Percentiles rank a stretch among this genome's conserved stretches.
phyloP scores from a whole-genome alignment of 1,140 invertebrate genomes.

The Sinonovacula constricta region DNA sequence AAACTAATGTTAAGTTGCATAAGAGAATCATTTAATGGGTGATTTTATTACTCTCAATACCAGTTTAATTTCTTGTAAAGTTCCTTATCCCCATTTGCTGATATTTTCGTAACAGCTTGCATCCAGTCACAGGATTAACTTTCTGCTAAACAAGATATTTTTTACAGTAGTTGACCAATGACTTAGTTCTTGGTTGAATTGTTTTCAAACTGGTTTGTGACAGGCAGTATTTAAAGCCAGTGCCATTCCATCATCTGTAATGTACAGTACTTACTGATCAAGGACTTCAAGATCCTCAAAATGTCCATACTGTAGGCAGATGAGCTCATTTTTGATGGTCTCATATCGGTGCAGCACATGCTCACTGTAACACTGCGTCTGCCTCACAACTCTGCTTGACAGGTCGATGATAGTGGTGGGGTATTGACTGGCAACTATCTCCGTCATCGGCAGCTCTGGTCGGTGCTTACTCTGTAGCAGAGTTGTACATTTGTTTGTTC shows the following conservation, averaged over 20 bases:
- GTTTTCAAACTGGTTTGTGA: not conserved
- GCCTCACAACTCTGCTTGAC: slow-evolving; percentile 62
- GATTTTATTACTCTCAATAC: no score
- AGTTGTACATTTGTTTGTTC: no score
- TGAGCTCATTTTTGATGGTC: slow-evolving; percentile 63
- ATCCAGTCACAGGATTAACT: no score
- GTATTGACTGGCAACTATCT: slow-evolving; percentile 64
- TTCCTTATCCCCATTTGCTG: no score
- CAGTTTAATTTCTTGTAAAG: no score
- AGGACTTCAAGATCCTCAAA: slow-evolving; percentile 37
- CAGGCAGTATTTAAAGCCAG: not conserved
- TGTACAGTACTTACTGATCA: slow-evolving; percentile 48
- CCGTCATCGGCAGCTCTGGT: slow-evolving; percentile 53
- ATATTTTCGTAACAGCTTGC: no score
- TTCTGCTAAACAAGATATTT: no score
- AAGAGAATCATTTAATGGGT: no score
- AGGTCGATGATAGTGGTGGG: slow-evolving; percentile 71
- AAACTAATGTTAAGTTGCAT: no score
- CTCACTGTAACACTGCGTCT: slow-evolving; percentile 60
- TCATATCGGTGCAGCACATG: slow-evolving; percentile 61
- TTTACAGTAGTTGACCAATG: no score
- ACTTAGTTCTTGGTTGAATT: not conserved
- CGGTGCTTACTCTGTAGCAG: slow-evolving; percentile 7
- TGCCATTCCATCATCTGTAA: no score
- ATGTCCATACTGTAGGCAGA: slow-evolving; percentile 62